Evolutionary conservation across 92 coral and sea anemone genomes (phyloP).

Genomic region (Epizoanthus scotinus): DNA sequence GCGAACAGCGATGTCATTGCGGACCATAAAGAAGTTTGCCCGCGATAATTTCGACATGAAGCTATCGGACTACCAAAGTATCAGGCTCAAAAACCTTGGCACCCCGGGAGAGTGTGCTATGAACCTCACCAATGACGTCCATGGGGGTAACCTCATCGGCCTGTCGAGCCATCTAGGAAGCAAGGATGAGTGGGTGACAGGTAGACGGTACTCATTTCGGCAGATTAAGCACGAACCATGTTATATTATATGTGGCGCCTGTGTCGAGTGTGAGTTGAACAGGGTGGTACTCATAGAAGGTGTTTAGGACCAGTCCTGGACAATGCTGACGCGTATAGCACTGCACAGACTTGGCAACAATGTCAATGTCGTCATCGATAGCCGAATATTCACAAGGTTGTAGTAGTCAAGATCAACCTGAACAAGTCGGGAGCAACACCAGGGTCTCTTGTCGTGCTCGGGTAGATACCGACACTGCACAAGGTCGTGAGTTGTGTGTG

Average conservation of each 20-base stretch:
- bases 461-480: slow-evolving; percentile 26
- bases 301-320: slow-evolving; percentile 23
- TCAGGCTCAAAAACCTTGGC: slow-evolving; percentile 36
- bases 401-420: not conserved
- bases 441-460: not conserved
- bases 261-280: slow-evolving; percentile 53
- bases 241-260: slow-evolving; percentile 45
- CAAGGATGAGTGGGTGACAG: slow-evolving; percentile 34
- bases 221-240: slow-evolving; percentile 31
- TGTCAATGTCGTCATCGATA: not conserved
- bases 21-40: slow-evolving; percentile 55
- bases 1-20: slow-evolving; percentile 51
- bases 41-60: slow-evolving; percentile 39
- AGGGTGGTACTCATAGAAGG: slow-evolving; percentile 8
- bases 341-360: not conserved
- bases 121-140: slow-evolving; percentile 51
- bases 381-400: not conserved
- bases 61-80: slow-evolving; percentile 47
- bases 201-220: too few species aligned
- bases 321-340: slow-evolving; percentile 5
- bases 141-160: slow-evolving; percentile 63
- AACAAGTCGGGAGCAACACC: not conserved
- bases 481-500: slow-evolving; percentile 26
- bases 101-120: slow-evolving; percentile 41
- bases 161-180: slow-evolving; percentile 60